phyloP scores from a whole-genome alignment of 2,888 invertebrate genomes.

The Neocrepidodera transversa region DNA sequence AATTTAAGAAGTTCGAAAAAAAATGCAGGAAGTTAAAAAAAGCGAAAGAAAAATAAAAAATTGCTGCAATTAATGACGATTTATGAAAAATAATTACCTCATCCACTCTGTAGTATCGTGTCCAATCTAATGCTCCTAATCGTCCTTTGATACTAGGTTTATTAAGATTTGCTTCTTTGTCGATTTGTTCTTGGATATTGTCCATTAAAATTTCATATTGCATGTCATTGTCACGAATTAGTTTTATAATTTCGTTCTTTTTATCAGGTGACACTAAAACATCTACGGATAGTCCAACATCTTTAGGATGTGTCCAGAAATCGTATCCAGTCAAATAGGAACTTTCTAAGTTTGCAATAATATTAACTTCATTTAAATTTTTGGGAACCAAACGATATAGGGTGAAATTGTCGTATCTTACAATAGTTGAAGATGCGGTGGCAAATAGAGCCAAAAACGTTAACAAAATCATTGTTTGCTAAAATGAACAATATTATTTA shows the following conservation, averaged over 20 bases:
- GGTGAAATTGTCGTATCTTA: constrained; percentile 48
- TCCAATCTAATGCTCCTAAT: background rate
- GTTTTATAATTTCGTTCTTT: constrained; percentile 59
- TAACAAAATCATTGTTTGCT: background rate
- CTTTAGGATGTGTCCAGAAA: constrained; percentile 38
- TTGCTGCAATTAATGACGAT: too few species aligned
- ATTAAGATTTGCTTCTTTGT: background rate
- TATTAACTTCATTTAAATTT: constrained; percentile 52
- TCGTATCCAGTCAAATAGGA: constrained; percentile 38
- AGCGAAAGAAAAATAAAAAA: too few species aligned
- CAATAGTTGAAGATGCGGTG: background rate
- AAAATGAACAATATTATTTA: background rate
- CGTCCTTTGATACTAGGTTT: background rate
- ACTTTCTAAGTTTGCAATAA: constrained; percentile 56
- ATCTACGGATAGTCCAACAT: constrained; percentile 56
- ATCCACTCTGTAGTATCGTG: background rate
- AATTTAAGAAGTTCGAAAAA: too few species aligned
- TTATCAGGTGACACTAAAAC: constrained; percentile 69
- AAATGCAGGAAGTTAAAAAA: too few species aligned
- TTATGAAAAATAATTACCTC: background rate
- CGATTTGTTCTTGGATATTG: background rate
- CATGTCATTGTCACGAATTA: background rate
- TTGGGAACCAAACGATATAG: constrained; percentile 50
- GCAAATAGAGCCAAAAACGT: background rate
- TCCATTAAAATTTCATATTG: background rate